phyloP scores from a whole-genome alignment of 2,888 invertebrate genomes.

The Amphipoea lucens region DNA sequence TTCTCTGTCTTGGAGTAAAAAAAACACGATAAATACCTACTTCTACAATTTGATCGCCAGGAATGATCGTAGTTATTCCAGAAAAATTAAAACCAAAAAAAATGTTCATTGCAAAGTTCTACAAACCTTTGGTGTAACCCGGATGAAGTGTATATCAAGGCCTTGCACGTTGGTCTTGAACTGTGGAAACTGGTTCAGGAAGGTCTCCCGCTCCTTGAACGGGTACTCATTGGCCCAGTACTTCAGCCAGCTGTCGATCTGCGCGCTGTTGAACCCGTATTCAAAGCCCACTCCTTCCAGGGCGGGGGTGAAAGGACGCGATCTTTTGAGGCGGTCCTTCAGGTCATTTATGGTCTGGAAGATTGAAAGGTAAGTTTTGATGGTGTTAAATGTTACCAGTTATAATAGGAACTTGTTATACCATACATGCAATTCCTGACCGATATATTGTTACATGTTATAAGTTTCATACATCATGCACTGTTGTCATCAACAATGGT shows the following conservation, averaged over 20 bases:
- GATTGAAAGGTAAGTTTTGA: background rate
- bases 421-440: too few species aligned
- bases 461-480: too few species aligned
- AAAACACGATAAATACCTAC: too few species aligned
- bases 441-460: too few species aligned
- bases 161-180: constrained; percentile 94
- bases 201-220: constrained; percentile 90
- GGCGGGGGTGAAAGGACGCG: constrained; percentile 85
- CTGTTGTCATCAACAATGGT: too few species aligned
- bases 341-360: constrained; percentile 81
- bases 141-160: constrained; percentile 90
- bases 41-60: too few species aligned
- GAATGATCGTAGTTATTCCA: too few species aligned
- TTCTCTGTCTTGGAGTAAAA: too few species aligned
- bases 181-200: constrained; percentile 93
- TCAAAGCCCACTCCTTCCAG: constrained; percentile 93
- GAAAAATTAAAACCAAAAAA: too few species aligned
- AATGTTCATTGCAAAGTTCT: background rate
- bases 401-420: too few species aligned
- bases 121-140: constrained; percentile 88
- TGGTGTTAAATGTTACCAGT: background rate
- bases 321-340: constrained; percentile 75
- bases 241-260: constrained; percentile 91
- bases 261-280: constrained; percentile 94
- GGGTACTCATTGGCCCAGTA: constrained; percentile 95